Percentiles rank a stretch among this genome's conserved stretches.
Conservation (phyloP, 2,797 vertebrate genomes). For the Prionace glauca region DNA sequence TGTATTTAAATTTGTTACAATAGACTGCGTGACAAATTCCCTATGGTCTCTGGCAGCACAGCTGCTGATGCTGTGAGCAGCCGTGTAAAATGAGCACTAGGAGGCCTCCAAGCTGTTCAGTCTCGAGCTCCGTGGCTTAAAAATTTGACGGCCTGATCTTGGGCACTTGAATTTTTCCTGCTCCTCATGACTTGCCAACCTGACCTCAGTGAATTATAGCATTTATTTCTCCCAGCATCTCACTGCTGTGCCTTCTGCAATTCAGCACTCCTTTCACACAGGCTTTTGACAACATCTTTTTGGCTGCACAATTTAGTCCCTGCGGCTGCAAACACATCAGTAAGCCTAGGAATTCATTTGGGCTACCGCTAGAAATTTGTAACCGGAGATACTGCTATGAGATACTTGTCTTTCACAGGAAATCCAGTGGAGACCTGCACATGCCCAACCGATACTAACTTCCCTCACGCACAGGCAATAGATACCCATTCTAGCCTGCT, state of each 20-base stretch:
- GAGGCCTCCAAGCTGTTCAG: slow-evolving; percentile 9
- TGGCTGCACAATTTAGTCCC: no score
- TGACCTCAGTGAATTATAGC: not conserved
- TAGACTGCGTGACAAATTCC: not conserved
- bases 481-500: not conserved
- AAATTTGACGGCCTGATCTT: not conserved
- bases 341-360: not conserved
- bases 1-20: not conserved
- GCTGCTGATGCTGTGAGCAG: not conserved
- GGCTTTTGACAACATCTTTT: not conserved
- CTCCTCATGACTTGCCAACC: not conserved
- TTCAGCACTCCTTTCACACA: not conserved
- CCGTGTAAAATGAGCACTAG: not conserved
- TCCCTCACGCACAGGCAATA: not conserved
- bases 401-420: not conserved
- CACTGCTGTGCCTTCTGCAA: not conserved
- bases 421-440: not conserved
- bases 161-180: not conserved
- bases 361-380: not conserved
- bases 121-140: not conserved
- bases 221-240: not conserved
- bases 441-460: not conserved
- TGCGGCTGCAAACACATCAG: not conserved
- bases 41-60: not conserved
- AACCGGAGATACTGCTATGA: not conserved